Evolutionary conservation across 2,888 invertebrate species (phyloP), one percentile per base, ranked within the genome.

Genomic region (Bugulina stolonifera): DNA sequence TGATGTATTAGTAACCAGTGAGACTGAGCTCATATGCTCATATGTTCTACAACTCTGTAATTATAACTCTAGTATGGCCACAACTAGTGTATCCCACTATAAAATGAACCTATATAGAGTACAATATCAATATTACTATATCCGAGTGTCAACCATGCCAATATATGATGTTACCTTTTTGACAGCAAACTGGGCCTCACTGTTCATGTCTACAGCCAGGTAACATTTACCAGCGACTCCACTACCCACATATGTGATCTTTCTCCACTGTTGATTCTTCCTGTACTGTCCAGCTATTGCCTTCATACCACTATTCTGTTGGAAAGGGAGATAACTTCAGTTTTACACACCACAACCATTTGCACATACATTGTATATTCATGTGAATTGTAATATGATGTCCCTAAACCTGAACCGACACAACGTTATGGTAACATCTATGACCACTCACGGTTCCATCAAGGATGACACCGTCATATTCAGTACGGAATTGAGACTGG

Each of bases 151-250:
- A 35, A 71, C n/a, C n/a, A n/a, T n/a, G n/a, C 43, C 14, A n/a
- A 43, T 22, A 10, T 54, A 32, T 25, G 29, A 27, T 23, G 73
- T 71, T 72, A 81, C 81, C 77, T 79, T 78, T 74, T 81, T 81
- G 25, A 80, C 78, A 77, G 80, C 80, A 74, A 81, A 81, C 72
- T 78, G 77, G 74, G 77, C 79, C 5, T 79, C 78, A 43, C 80
- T 77, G 14, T 76, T 75, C 69, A 77, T 76, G 71, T 81, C 81
- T 35, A 74, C 77, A 1, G 80, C 80, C 23, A 81, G 74, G 71
- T 78, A 77, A 75, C 80, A 80, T 58, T 79, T 79, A 3, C 81
- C 80, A 10, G 78, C 77, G 76, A 80, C 79, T 1, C 81, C 81
- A 69, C 78, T 77, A 0, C 81, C 81, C 18, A 81, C 77, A 64